A percentile compares a stretch with the other conserved stretches of the same genome.
Evolutionary conservation across 2,113 vertebrate species (phyloP).

Genomic region (Odobenus rosmarus): DNA sequence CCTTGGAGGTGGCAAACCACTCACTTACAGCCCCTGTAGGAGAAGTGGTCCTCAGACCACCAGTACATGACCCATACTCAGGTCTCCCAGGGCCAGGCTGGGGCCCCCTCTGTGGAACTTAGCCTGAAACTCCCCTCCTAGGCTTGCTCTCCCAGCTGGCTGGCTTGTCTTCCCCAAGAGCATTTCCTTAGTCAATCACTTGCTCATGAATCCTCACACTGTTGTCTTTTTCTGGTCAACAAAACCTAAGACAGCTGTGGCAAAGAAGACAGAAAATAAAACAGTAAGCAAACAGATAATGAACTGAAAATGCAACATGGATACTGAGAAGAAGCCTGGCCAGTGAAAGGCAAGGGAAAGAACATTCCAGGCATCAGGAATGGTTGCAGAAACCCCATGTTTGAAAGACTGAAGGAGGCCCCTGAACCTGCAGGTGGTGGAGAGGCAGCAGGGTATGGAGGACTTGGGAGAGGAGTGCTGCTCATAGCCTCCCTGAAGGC

Average conservation of each 20-base stretch:
- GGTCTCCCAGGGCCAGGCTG: not conserved
- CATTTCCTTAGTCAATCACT: not conserved
- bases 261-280: not conserved
- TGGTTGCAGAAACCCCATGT: not conserved
- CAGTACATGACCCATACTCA: rapidly evolving
- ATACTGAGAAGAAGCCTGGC: not conserved
- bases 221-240: not conserved
- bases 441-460: rapidly evolving
- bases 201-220: not conserved
- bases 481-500: too few relatives aligned
- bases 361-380: not conserved
- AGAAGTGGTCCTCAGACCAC: not conserved
- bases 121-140: not conserved
- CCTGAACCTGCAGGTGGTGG: not conserved
- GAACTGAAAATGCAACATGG: not conserved
- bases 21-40: not conserved
- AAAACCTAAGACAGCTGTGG: not conserved
- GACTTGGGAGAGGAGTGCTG: rapidly evolving
- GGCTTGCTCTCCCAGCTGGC: not conserved
- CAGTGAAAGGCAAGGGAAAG: not conserved
- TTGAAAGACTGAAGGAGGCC: not conserved
- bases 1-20: not conserved
- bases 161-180: too few relatives aligned
- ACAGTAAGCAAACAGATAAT: not conserved
- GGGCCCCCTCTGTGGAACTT: too few relatives aligned